Percentiles rank a stretch among this genome's conserved stretches.
phyloP scores from a whole-genome alignment of 2,113 vertebrate genomes.

The Tyto alba region DNA sequence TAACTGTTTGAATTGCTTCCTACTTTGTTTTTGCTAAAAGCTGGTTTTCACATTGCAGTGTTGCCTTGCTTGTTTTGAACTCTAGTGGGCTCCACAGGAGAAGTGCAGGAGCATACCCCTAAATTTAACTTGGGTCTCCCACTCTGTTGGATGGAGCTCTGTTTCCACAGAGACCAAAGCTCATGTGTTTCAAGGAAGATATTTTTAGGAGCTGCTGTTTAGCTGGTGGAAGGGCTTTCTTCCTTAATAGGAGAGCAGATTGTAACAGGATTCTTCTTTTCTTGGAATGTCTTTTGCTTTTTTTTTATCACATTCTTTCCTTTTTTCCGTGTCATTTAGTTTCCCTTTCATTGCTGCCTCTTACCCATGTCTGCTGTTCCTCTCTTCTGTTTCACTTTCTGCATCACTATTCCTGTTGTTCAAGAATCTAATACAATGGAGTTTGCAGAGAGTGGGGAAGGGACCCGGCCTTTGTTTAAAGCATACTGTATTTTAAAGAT shows the following conservation, averaged over 20 bases:
- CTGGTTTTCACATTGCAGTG: background rate
- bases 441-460: background rate
- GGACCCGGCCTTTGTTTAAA: background rate
- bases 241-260: constrained; percentile 36
- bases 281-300: background rate
- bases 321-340: background rate
- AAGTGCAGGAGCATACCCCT: background rate
- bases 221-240: constrained; percentile 14
- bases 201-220: constrained; percentile 52
- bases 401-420: background rate
- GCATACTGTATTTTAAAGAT: background rate
- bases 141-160: background rate
- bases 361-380: background rate
- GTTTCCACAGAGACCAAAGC: constrained; percentile 51
- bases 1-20: background rate
- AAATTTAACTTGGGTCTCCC: background rate
- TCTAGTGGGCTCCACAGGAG: background rate
- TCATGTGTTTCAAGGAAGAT: constrained; percentile 4
- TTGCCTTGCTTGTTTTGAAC: background rate
- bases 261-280: background rate
- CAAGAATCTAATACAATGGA: background rate
- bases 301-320: background rate
- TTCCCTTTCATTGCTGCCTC: background rate
- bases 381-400: background rate
- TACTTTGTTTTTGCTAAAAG: background rate